Percentiles rank a stretch among this genome's conserved stretches.
Conservation (phyloP, 1,140 invertebrate species). For the Scaptomyza pallida region DNA sequence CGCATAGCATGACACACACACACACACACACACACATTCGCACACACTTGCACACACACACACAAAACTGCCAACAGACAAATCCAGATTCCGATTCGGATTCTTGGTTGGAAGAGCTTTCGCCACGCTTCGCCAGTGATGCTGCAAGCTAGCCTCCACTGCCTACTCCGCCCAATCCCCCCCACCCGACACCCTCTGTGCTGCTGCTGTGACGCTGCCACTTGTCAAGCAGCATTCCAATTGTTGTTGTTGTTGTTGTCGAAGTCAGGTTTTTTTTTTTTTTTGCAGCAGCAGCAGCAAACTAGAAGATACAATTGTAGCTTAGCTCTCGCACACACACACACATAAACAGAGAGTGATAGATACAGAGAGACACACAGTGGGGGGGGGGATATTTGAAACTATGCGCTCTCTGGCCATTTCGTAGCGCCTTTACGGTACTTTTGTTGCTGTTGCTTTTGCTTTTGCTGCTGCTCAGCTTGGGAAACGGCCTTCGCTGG, state of each 20-base stretch:
- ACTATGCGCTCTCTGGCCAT: constrained; percentile 27
- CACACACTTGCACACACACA: neutral
- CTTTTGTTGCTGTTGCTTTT: constrained; percentile 47
- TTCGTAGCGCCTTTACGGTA: constrained; percentile 59
- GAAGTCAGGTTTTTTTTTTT: constrained; percentile 59
- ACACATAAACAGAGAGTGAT: neutral
- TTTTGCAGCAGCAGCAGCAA: constrained; percentile 3
- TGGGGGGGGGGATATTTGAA: neutral
- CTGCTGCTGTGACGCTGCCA: constrained; percentile 45
- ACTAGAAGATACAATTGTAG: constrained; percentile 39
- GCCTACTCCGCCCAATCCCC: too few species aligned
- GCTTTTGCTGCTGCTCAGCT: constrained; percentile 6
- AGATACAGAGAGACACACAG: neutral
- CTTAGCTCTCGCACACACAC: constrained; percentile 16
- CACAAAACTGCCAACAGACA: constrained; percentile 38
- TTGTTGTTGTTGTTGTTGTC: constrained; percentile 41
- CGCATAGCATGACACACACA: constrained; percentile 21
- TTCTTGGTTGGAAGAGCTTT: constrained; percentile 46
- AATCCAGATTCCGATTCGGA: constrained; percentile 51
- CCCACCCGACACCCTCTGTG: neutral
- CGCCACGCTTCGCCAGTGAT: constrained; percentile 48
- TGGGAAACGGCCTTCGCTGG: constrained; percentile 66
- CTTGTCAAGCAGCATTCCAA: constrained; percentile 75
- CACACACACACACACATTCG: neutral
- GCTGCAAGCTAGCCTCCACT: constrained; percentile 33